These are phyloP conservation scores for Rhynchotus rufescens DNA, from an alignment of 2,797 vertebrate genomes.

Conservation along the genomic window DNA sequence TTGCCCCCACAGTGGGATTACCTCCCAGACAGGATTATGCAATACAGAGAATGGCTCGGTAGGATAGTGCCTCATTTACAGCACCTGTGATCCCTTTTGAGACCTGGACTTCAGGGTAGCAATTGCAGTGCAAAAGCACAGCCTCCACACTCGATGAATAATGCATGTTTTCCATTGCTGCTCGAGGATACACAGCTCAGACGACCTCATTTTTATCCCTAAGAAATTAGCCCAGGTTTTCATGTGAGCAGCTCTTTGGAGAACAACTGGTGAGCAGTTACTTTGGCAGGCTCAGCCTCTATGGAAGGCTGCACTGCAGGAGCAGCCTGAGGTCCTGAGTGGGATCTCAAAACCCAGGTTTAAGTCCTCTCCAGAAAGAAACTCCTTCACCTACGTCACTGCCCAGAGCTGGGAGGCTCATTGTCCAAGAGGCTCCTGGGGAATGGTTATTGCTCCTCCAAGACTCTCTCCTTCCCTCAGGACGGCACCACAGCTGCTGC, in stretches of 20 bases:
- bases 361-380: not conserved
- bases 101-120: not conserved
- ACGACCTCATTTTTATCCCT: not conserved
- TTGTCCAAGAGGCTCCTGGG: not conserved
- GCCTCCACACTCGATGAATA: not conserved
- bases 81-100: not conserved
- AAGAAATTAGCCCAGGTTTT: constrained; percentile 10
- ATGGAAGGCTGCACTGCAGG: not conserved
- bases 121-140: not conserved
- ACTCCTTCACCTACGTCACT: not conserved
- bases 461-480: not conserved
- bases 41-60: not conserved
- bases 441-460: not conserved
- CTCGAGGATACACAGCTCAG: not conserved
- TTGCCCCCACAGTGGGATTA: not conserved
- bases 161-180: not conserved
- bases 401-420: not conserved
- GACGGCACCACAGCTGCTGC: not conserved
- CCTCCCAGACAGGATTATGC: not conserved
- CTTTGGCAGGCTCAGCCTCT: not conserved
- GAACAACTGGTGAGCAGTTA: not conserved
- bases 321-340: not conserved
- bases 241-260: not conserved
- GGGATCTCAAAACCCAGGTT: not conserved
- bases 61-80: not conserved